Evolutionary conservation across 2,888 invertebrate genomes (phyloP).

Genomic region (Monoplex corrugatus): DNA sequence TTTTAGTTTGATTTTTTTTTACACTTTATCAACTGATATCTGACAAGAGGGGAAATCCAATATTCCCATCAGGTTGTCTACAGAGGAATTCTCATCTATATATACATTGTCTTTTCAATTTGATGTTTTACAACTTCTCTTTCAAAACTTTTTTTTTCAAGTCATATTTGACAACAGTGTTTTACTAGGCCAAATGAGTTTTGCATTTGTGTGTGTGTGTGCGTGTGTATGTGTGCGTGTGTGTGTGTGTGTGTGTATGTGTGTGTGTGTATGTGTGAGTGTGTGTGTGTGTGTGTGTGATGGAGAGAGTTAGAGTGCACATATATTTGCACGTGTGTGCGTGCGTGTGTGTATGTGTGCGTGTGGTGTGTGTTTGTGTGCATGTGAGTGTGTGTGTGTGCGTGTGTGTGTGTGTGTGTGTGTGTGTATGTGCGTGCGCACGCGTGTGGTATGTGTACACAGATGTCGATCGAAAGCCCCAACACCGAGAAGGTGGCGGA

Average conservation of each 20-base stretch:
- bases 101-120: too few species aligned
- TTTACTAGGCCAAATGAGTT: too few species aligned
- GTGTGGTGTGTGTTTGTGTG: neutral
- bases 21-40: too few species aligned
- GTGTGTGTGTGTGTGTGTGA: neutral
- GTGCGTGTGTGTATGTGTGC: neutral
- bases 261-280: neutral
- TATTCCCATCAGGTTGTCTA: too few species aligned
- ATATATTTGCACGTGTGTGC: neutral
- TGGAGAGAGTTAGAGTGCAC: neutral
- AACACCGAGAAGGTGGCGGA: slow-evolving; percentile 29
- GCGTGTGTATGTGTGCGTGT: neutral
- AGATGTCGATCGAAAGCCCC: slow-evolving; percentile 10
- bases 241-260: slow-evolving; percentile 6
- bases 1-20: too few species aligned
- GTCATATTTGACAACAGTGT: too few species aligned
- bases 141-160: too few species aligned
- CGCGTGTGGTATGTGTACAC: neutral
- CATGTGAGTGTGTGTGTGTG: neutral
- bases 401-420: slow-evolving; percentile 6
- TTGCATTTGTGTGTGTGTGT: neutral
- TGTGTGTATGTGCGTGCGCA: neutral
- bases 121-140: too few species aligned
- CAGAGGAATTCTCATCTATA: too few species aligned
- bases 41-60: too few species aligned